Percentiles rank a stretch among this genome's conserved stretches.
Evolutionary conservation across 1,140 invertebrate species (phyloP).

Genomic region (Goniozus legneri): DNA sequence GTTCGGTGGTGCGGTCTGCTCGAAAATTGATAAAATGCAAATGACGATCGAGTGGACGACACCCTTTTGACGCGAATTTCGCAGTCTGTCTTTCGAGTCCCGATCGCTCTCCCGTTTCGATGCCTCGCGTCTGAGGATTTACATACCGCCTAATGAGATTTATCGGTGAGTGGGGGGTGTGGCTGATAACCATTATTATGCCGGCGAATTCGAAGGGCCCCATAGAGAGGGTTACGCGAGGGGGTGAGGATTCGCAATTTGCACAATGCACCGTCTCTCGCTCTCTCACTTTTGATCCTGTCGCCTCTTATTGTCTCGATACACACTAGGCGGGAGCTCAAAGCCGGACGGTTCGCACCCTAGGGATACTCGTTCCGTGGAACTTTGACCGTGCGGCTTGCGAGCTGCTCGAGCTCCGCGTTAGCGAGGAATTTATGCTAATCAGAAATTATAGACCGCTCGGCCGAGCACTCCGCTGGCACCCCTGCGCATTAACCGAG

Average conservation of each 20-base stretch:
- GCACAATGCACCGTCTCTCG: slow-evolving; percentile 23
- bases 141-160: not conserved
- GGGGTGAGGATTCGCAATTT: slow-evolving; percentile 29
- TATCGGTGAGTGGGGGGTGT: not conserved
- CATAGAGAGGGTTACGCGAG: slow-evolving; percentile 10
- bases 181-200: not conserved
- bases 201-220: not conserved
- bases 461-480: no score
- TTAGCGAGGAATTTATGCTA: slow-evolving; percentile 35
- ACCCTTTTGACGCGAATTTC: no score
- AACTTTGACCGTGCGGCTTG: slow-evolving; percentile 31
- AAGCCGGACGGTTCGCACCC: slow-evolving; percentile 13
- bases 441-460: slow-evolving; percentile 42
- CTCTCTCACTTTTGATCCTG: slow-evolving; percentile 28
- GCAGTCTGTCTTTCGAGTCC: no score
- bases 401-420: no score
- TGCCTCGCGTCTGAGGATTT: no score
- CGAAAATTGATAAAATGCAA: no score
- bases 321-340: slow-evolving; percentile 20
- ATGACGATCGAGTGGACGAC: no score
- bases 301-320: slow-evolving; percentile 19
- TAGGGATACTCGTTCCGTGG: slow-evolving; percentile 11
- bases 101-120: no score
- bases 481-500: no score
- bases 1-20: no score